Conservation (phyloP, 2,888 invertebrate species). For the Agrotis segetum region DNA sequence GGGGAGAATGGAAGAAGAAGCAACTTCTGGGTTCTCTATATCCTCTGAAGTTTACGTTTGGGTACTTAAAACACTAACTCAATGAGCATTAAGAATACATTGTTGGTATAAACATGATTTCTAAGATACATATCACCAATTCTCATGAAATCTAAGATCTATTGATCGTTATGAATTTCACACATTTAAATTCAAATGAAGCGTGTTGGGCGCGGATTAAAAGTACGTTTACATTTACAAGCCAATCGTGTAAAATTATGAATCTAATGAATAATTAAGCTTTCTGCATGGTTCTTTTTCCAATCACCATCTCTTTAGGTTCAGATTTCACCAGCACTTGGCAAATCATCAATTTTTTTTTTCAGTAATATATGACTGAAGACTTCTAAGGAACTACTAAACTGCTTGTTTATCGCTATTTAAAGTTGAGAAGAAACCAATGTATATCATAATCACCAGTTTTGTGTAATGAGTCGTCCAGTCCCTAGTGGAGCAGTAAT, state of each 20-base stretch:
- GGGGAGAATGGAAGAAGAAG: no score
- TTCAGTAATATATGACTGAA: no score
- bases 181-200: constrained; percentile 42
- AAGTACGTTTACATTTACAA: constrained; percentile 16
- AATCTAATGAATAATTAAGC: constrained; percentile 5
- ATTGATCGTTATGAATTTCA: constrained; percentile 18
- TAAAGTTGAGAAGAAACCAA: no score
- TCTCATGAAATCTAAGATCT: constrained; percentile 6
- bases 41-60: no score
- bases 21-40: no score
- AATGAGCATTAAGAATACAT: constrained; percentile 3
- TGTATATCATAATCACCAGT: no score
- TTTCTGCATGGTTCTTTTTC: constrained; percentile 16
- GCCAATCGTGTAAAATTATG: constrained; percentile 38
- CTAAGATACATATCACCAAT: constrained; percentile 1
- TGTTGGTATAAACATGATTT: constrained; percentile 2
- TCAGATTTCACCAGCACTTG: no score
- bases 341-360: no score
- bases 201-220: constrained; percentile 47
- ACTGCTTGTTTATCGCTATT: no score
- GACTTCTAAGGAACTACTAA: no score
- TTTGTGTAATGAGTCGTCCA: no score
- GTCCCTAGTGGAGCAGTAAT: no score
- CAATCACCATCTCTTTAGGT: background rate
- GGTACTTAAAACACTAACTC: background rate